Evolutionary conservation across 2,113 vertebrate genomes (phyloP).

Genomic region (Psephotus haematonotus): DNA sequence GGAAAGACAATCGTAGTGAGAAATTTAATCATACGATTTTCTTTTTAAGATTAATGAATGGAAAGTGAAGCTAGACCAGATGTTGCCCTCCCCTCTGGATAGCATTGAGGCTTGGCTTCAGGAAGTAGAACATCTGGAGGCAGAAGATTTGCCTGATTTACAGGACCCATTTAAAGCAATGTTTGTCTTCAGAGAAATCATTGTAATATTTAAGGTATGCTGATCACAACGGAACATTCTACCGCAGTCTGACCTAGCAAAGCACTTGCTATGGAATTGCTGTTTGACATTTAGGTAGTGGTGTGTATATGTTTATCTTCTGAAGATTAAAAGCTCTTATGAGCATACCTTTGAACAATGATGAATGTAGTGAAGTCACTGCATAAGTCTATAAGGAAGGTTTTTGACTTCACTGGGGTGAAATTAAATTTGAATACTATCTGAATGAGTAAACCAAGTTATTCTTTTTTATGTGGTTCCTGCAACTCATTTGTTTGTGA

Average conservation of each 20-base stretch:
- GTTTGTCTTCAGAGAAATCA: slow-evolving; percentile 76
- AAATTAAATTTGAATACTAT: slow-evolving; percentile 12
- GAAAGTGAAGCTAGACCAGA: slow-evolving; percentile 78
- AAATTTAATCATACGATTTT: slow-evolving; percentile 10
- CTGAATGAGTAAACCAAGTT: not conserved
- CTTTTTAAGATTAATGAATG: slow-evolving; percentile 81
- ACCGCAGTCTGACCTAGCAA: not conserved
- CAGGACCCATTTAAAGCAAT: slow-evolving; percentile 76
- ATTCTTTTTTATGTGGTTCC: slow-evolving; percentile 44
- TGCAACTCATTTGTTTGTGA: slow-evolving; percentile 28
- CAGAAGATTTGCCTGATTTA: slow-evolving; percentile 74
- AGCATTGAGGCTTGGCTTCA: slow-evolving; percentile 84
- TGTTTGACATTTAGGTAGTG: slow-evolving; percentile 3
- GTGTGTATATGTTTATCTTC: slow-evolving; percentile 16
- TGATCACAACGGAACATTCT: not conserved
- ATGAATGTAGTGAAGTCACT: slow-evolving; percentile 8
- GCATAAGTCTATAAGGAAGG: not conserved
- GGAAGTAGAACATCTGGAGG: slow-evolving; percentile 77
- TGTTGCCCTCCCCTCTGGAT: slow-evolving; percentile 81
- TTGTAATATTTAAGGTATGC: slow-evolving; percentile 84
- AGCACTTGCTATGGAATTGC: not conserved
- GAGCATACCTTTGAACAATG: slow-evolving; percentile 27
- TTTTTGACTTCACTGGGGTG: not conserved
- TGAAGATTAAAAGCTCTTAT: slow-evolving; percentile 19
- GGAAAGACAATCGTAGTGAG: not conserved